Evolutionary conservation across 2,888 invertebrate genomes (phyloP).

Genomic region (Leptothorax acervorum): DNA sequence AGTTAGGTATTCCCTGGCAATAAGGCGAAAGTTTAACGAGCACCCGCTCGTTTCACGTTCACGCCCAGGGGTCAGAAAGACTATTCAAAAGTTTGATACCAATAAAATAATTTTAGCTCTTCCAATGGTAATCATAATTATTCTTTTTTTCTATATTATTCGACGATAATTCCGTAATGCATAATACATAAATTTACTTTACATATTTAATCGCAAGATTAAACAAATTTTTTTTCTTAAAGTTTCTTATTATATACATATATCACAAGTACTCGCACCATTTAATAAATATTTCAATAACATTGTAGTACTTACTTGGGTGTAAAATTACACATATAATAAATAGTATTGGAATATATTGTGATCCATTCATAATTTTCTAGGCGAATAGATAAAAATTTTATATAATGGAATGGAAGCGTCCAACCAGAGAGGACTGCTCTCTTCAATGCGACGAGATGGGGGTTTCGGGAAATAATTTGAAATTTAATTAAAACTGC

Average conservation of each 20-base stretch:
- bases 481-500: slow-evolving; percentile 78
- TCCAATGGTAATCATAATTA: slow-evolving; percentile 52
- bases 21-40: slow-evolving; percentile 71
- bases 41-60: slow-evolving; percentile 65
- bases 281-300: slow-evolving; percentile 19
- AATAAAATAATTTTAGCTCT: slow-evolving; percentile 44
- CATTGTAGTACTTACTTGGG: not conserved
- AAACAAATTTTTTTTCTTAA: not conserved
- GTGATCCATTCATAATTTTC: not conserved
- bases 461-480: slow-evolving; percentile 67
- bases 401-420: not conserved
- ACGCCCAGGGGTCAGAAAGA: slow-evolving; percentile 48
- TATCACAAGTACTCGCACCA: not conserved
- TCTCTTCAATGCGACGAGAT: slow-evolving; percentile 36
- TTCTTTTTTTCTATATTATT: slow-evolving; percentile 43
- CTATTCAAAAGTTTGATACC: slow-evolving; percentile 70
- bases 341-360: not conserved
- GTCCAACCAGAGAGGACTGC: not conserved
- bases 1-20: slow-evolving; percentile 61
- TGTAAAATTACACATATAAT: not conserved
- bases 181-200: not conserved
- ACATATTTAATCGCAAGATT: not conserved
- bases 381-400: slow-evolving; percentile 24
- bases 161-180: slow-evolving; percentile 5
- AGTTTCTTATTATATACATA: not conserved